Base-by-base conservation (phyloP, 2,888 invertebrate genomes). In the Trimorus sp. region DNA sequence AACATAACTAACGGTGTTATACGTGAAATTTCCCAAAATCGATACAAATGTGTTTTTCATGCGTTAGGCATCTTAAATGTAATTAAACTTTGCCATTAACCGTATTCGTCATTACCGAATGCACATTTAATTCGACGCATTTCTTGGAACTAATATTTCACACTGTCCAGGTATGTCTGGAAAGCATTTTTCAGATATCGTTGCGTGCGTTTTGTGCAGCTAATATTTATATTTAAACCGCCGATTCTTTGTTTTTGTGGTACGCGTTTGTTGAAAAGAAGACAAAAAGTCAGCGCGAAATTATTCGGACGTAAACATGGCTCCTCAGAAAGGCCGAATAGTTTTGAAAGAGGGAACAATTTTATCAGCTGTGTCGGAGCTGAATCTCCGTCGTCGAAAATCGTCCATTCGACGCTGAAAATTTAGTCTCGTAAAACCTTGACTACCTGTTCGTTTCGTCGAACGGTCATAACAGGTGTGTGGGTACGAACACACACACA, bases 371-470 rank as follows among this genome's bases (percentile, higher is more conserved):
- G 74, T 60, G 56, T 69, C 48, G 49, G 53, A 66, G 4, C 26
- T 26, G 68, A 76, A 79, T 82, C 63, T 76, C 51, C 60, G 38
- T 48, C 42, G 65, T 68, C 66, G 68, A 74, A 79, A 75, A 70
- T 76, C 79, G 71, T 68, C 74, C 70, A 53, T 74, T 63, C 63
- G 59, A 62, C 58, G 73, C 40, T 65, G 49, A 60, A 76, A 74
- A 82, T 82, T 82, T 71, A 74, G 74, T 63, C 75, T 82, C 75
- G 71, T 82, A 79, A 79, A 79, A 76, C 48, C 49, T 56, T 42
- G 79, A 79, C 73, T 83, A 83, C 82, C 82, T 83, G 82, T 82
- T 82, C 79, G 74, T 76, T 82, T 76, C 71, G 78, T 82, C 78
- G 78, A 77, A 82, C 78, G 56, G 63, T 54, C 71, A 60, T 48